phyloP scores from a whole-genome alignment of 2,888 invertebrate genomes.

The Nudaria mundana region DNA sequence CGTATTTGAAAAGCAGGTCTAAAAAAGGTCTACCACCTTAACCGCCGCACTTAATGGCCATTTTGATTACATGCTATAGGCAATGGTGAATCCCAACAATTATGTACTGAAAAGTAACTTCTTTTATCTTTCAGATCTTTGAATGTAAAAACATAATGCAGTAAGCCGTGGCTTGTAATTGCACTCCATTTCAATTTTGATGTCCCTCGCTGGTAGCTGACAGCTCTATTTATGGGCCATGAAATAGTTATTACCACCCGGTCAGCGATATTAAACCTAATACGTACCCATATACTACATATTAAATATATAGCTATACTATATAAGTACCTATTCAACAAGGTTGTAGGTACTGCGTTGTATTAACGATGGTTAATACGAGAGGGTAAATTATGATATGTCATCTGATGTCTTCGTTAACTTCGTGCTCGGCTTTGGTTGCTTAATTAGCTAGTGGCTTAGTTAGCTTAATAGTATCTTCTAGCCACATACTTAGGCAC shows the following conservation, averaged over 20 bases:
- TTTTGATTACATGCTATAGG: no score
- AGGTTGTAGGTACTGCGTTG: not conserved
- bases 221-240: constrained; percentile 6
- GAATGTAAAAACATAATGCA: not conserved
- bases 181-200: constrained; percentile 6
- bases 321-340: not conserved
- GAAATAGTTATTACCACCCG: constrained; percentile 10
- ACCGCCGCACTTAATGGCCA: no score
- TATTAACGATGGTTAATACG: not conserved
- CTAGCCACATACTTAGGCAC: no score
- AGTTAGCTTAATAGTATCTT: no score
- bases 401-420: no score
- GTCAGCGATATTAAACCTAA: constrained; percentile 7
- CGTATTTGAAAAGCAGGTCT: no score
- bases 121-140: no score
- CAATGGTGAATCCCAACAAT: no score
- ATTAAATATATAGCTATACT: not conserved
- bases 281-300: not conserved
- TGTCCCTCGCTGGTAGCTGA: not conserved
- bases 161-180: not conserved
- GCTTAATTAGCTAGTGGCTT: no score
- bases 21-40: no score
- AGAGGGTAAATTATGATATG: not conserved
- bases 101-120: no score
- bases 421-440: no score